phyloP scores from a whole-genome alignment of 2,797 vertebrate species.

The Chaetodon trifasciatus region DNA sequence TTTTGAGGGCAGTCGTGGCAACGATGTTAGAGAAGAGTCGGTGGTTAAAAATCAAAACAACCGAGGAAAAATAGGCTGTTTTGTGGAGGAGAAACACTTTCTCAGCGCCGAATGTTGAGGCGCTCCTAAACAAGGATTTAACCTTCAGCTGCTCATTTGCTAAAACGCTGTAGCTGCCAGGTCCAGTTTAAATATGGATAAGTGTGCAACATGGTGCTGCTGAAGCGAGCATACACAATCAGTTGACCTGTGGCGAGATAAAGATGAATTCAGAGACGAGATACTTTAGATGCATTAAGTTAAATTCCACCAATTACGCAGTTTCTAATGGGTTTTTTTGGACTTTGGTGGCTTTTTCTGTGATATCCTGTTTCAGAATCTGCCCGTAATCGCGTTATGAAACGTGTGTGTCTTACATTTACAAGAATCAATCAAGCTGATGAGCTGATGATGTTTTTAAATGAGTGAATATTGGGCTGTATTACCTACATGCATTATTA shows the following conservation, averaged over 20 bases:
- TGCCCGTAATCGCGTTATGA: background rate
- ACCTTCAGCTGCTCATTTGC: slow-evolving; percentile 39
- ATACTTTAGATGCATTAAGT: background rate
- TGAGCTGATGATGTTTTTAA: no score
- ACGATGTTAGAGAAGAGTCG: background rate
- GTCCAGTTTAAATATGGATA: background rate
- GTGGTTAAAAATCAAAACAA: slow-evolving; percentile 18
- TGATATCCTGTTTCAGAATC: background rate
- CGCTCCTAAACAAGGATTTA: slow-evolving; percentile 15
- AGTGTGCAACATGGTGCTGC: background rate
- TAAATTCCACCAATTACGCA: background rate
- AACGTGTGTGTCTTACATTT: no score
- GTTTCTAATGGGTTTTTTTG: background rate
- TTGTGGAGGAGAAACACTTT: slow-evolving; percentile 1
- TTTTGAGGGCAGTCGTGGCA: background rate
- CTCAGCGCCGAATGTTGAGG: background rate
- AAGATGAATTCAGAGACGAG: background rate
- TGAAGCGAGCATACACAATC: background rate
- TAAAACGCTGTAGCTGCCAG: slow-evolving; percentile 4
- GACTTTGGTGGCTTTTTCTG: background rate
- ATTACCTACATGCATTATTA: slow-evolving; percentile 40
- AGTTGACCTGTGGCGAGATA: background rate
- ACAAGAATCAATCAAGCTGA: no score
- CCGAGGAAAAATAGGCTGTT: background rate
- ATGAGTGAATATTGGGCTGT: background rate